phyloP scores from a whole-genome alignment of 2,797 vertebrate species.

The Petrocephalus sullivani region DNA sequence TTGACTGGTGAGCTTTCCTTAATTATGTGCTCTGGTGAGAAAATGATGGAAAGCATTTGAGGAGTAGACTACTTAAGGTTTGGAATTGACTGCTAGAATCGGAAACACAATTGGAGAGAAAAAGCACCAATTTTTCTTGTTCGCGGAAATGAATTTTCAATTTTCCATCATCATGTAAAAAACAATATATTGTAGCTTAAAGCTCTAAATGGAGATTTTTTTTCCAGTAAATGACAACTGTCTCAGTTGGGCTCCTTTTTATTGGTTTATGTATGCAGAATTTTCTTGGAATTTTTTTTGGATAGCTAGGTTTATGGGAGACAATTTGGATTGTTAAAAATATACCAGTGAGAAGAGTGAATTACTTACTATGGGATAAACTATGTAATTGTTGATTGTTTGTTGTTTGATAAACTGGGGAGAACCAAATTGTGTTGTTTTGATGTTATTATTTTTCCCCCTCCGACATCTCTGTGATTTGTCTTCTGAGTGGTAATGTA shows the following conservation, averaged over 20 bases:
- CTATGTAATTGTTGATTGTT: neutral
- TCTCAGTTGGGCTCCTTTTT: neutral
- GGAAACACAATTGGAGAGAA: neutral
- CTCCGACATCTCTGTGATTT: neutral
- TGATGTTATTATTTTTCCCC: neutral
- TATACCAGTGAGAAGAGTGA: neutral
- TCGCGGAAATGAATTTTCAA: neutral
- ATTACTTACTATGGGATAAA: neutral
- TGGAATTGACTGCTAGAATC: neutral
- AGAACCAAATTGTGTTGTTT: neutral
- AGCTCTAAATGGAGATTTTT: neutral
- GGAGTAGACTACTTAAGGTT: neutral
- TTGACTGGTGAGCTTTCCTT: neutral
- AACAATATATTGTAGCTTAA: neutral
- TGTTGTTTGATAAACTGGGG: constrained; percentile 6
- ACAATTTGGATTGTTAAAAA: neutral
- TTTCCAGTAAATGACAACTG: neutral
- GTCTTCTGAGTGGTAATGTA: neutral
- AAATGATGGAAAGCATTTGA: neutral
- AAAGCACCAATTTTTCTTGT: neutral
- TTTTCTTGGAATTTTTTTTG: neutral
- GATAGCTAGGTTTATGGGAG: neutral
- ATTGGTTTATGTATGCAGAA: neutral
- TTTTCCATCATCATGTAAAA: neutral
- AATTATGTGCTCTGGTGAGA: neutral